Evolutionary conservation across 2,888 invertebrate species (phyloP).

Genomic region (Archips xylosteana): DNA sequence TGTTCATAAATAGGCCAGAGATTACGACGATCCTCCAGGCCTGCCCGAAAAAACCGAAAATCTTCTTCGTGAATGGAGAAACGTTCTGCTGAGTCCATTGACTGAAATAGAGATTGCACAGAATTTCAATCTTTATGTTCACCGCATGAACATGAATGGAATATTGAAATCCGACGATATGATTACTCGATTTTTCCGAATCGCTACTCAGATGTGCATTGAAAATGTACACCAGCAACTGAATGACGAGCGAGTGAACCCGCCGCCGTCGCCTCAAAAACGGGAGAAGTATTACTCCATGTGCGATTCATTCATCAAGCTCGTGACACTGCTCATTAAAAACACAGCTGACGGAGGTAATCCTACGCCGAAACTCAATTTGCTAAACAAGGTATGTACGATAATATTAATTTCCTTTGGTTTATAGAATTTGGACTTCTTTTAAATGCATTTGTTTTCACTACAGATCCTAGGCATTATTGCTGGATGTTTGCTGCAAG

Average conservation of each 20-base stretch:
- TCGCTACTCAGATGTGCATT: slow-evolving; percentile 98
- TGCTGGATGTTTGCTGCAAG: slow-evolving; percentile 97
- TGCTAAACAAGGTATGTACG: slow-evolving; percentile 94
- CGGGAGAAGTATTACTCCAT: slow-evolving; percentile 98
- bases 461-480: slow-evolving; percentile 93
- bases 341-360: slow-evolving; percentile 96
- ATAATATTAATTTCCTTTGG: neutral
- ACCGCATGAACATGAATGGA: slow-evolving; percentile 96
- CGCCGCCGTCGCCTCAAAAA: slow-evolving; percentile 86
- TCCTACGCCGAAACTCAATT: slow-evolving; percentile 97
- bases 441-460: neutral
- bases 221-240: slow-evolving; percentile 96
- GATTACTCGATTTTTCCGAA: slow-evolving; percentile 98
- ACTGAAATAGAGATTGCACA: slow-evolving; percentile 94
- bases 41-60: slow-evolving; percentile 97
- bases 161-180: slow-evolving; percentile 98
- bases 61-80: slow-evolving; percentile 97
- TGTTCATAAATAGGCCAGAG: slow-evolving; percentile 76
- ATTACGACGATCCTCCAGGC: slow-evolving; percentile 97
- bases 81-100: slow-evolving; percentile 93
- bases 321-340: slow-evolving; percentile 97
- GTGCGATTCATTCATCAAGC: slow-evolving; percentile 97
- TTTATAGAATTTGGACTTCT: slow-evolving; percentile 4
- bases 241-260: slow-evolving; percentile 88
- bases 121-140: slow-evolving; percentile 97